Base-by-base conservation (phyloP, 1,140 invertebrate genomes). In the Geopemphigus sp. region DNA sequence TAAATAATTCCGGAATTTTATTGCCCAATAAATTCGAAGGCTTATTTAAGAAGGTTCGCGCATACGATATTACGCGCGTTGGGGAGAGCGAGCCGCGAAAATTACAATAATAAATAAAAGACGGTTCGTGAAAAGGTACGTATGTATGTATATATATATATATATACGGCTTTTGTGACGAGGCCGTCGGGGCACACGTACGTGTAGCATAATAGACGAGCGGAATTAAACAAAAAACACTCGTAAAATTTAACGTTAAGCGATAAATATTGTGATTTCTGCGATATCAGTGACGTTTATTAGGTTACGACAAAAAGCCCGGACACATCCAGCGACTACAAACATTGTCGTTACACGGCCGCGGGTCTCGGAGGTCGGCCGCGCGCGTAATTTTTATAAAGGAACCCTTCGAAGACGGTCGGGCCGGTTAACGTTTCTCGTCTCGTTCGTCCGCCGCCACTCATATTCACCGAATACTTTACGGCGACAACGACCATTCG, bases 191-290 rank as follows among this genome's bases (percentile, higher is more conserved):
- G 32, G 15, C n/a, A 39, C 72, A 39, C 72, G n/a, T 70, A 70
- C 22, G 39, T 64, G 32, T 19, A 32, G 15, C 5, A 56, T 73
- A 76, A 76, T 61, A 59, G 61, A 57, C 73, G 22, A 15, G 47
- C 1, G 56, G 32, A 76, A 76, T 76, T 76, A 76, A 61, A 76
- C 72, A 59, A 59, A 45, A 64, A 32, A 39, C 72, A 76, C 72
- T 76, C 72, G 72, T 76, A 76, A 76, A 76, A 76, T 76, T 76
- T 76, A 76, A 76, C 72, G 72, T 76, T 22, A 59, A 76, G 72
- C 45, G 72, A 76, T 76, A 76, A 76, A 76, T 76, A 76, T 76
- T 76, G 72, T 76, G 72, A 76, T 76, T 76, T 76, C 45, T 47
- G 54, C 47, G 59, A 76, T 59, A 45, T 32, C 53, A n/a, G 56